Conservation (phyloP, 2,888 invertebrate genomes). For the Nycteola revayana region DNA sequence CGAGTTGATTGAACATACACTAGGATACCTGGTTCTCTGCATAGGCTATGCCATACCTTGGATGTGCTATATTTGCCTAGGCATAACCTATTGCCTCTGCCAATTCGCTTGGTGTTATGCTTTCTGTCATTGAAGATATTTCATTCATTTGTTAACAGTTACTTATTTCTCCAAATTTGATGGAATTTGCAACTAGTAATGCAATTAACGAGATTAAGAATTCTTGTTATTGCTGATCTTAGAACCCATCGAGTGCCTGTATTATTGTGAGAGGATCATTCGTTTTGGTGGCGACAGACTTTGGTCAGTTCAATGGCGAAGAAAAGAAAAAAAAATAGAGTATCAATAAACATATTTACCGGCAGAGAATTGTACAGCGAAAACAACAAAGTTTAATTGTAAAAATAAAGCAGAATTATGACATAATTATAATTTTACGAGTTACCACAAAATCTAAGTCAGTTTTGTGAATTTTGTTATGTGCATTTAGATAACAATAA, state of each 20-base stretch:
- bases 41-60: slow-evolving; percentile 28
- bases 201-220: too few species aligned
- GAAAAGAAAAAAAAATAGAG: neutral
- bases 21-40: slow-evolving; percentile 16
- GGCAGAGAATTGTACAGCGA: too few species aligned
- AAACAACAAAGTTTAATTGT: too few species aligned
- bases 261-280: neutral
- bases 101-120: slow-evolving; percentile 36
- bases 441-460: too few species aligned
- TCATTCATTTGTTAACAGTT: too few species aligned
- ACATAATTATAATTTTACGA: too few species aligned
- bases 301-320: neutral
- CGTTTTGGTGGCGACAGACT: neutral
- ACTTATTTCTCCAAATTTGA: too few species aligned
- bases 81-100: slow-evolving; percentile 31
- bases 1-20: slow-evolving; percentile 16
- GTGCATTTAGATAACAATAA: too few species aligned
- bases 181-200: too few species aligned
- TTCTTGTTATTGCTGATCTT: too few species aligned
- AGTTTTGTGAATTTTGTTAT: too few species aligned
- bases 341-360: neutral
- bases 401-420: too few species aligned
- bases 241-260: neutral
- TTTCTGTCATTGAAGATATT: slow-evolving; percentile 28
- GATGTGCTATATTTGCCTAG: slow-evolving; percentile 31